Percentiles rank a stretch among this genome's conserved stretches.
Evolutionary conservation across 2,888 invertebrate species (phyloP).

Genomic region (Stegophylla sp.): DNA sequence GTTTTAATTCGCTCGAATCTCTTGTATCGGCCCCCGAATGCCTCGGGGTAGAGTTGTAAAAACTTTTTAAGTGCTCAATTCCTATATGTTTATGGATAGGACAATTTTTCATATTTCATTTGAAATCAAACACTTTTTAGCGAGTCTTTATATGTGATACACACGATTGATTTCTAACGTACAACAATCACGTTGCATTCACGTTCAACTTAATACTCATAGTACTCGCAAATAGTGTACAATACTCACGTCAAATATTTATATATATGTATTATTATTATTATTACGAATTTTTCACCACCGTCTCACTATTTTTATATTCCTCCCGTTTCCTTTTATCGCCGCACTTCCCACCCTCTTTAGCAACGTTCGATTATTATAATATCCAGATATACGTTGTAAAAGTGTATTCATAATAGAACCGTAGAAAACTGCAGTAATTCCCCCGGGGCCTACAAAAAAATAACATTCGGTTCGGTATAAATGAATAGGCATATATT

Average conservation of each 20-base stretch:
- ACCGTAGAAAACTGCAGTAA: not conserved
- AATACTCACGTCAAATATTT: too few species aligned
- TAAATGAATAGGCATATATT: not conserved
- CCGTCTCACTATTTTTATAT: not conserved
- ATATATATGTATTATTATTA: not conserved
- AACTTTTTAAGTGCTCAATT: not conserved
- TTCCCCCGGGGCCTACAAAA: slow-evolving; percentile 2
- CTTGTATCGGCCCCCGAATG: not conserved
- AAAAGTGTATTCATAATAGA: not conserved
- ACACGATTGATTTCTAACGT: slow-evolving; percentile 22
- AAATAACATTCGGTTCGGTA: slow-evolving; percentile 9
- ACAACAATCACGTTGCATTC: not conserved
- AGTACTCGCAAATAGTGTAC: not conserved
- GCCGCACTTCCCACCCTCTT: not conserved
- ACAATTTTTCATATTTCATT: slow-evolving; percentile 11
- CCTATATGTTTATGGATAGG: too few species aligned
- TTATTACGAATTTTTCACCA: not conserved
- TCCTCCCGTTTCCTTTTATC: slow-evolving; percentile 25
- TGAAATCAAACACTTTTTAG: slow-evolving; percentile 6
- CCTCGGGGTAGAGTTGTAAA: not conserved
- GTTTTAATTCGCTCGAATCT: slow-evolving; percentile 20
- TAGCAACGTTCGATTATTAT: slow-evolving; percentile 25
- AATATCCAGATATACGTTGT: not conserved
- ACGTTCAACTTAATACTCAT: slow-evolving; percentile 22
- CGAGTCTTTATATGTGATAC: slow-evolving; percentile 25